Base-by-base conservation (phyloP, 2,113 vertebrate species). In the Dromaius novaehollandiae region DNA sequence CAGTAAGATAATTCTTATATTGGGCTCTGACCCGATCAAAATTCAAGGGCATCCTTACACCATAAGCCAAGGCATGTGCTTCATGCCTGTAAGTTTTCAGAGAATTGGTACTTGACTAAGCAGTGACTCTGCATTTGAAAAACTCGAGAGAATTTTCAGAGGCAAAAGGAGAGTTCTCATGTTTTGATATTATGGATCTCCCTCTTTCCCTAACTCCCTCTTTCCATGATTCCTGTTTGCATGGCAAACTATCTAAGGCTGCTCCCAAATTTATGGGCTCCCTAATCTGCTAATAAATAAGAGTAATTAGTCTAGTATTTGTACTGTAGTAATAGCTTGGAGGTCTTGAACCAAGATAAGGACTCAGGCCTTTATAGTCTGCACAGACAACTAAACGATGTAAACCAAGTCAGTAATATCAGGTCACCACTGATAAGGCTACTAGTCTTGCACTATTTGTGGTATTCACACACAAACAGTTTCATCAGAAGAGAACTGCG, bases 1-100 rank as follows among this genome's bases (percentile, higher is more conserved):
- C 98, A 98, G 95, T 95, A 96, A 96, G 94, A 97, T 97, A 97
- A 97, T 95, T 97, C 97, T 94, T 96, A 17, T 97, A 94, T 79
- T 95, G 89, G 92, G 36, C 69, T 93, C 89, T 1, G 0, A 92
- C 96, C 89, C 87, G 36, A 63, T 81, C 75, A 76, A 92, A 95
- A 90, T 79, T 76, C 60, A 74, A 96, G 84, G 40, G 22, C 10
- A 2, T 80, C 65, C 53, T 88, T 90, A 50, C 30, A 2, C 17
- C 32, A 1, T 15, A n/a, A 82, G 20, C 20, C 4, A 1, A 64
- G 61, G 66, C n/a, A 26, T 13, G 15, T 46, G 60, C 32, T 86
- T 92, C 51, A 53, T 40, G 48, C 32, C 42, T 85, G 36, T 36
- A 42, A 36, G 38, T 76, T 95, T 89, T 42, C 51, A 69, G 58